phyloP scores from a whole-genome alignment of 2,888 invertebrate species.

The Drosophila subquinaria region DNA sequence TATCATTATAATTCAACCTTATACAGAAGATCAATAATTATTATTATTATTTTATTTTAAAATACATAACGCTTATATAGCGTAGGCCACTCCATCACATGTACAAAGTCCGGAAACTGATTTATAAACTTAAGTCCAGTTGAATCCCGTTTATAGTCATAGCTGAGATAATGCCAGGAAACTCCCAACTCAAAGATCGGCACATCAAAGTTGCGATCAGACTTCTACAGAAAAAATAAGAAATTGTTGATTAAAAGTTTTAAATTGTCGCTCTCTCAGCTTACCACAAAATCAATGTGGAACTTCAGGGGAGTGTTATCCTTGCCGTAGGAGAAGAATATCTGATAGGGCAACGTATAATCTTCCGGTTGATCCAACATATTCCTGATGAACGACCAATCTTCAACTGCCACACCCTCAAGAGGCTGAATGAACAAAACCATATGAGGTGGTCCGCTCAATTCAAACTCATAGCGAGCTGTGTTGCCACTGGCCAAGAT shows the following conservation, averaged over 20 bases:
- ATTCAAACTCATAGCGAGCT: conserved; percentile 72
- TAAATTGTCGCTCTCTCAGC: background rate
- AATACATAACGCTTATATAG: conserved; percentile 85
- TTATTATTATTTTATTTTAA: conserved; percentile 38
- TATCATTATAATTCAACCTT: background rate
- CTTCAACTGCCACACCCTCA: conserved; percentile 59
- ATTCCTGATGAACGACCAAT: conserved; percentile 80
- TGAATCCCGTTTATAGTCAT: conserved; percentile 85
- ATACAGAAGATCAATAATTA: background rate
- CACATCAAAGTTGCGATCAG: conserved; percentile 50
- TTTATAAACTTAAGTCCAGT: conserved; percentile 85
- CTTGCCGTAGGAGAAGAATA: conserved; percentile 78
- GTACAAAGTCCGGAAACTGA: conserved; percentile 87
- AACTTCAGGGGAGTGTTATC: conserved; percentile 74
- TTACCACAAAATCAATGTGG: conserved; percentile 73
- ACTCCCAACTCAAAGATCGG: conserved; percentile 85
- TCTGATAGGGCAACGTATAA: conserved; percentile 76
- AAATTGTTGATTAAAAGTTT: no score
- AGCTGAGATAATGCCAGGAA: conserved; percentile 86
- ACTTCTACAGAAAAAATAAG: conserved; percentile 31
- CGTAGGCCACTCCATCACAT: conserved; percentile 86
- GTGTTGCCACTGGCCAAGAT: conserved; percentile 35
- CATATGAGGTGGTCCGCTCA: conserved; percentile 81
- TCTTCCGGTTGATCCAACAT: conserved; percentile 64
- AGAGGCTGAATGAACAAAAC: conserved; percentile 77